Base-by-base conservation (phyloP, 2,797 vertebrate genomes). In the Nasua narica region DNA sequence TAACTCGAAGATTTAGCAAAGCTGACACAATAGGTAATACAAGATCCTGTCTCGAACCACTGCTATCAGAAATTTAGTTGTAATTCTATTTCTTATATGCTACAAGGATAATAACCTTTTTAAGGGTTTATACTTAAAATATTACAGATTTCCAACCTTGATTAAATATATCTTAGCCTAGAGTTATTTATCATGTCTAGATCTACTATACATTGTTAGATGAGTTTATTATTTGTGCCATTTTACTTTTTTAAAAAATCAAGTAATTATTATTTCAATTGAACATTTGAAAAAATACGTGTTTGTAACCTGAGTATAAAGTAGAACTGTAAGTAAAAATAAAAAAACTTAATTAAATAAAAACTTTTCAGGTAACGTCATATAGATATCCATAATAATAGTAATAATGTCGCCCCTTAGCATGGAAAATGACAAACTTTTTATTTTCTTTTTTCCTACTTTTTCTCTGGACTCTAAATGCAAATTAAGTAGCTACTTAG, bases 1-100 rank as follows among this genome's bases (percentile, higher is more conserved):
- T 99, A 98, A 99, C 99, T 91, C 99, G 99, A 98, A 99, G 99
- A 98, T 99, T 99, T 98, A 99, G 99, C 98, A 99, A 99, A 99
- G 99, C 99, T 40, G 99, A 99, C 98, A 99, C 99, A 81, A 99
- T 99, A 99, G 99, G 99, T 99, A 98, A 99, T 94, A 98, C 19
- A 46, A 37, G 60, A 72, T 92, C 87, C 58, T 6, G 43, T 94
- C 79, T 7, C 87, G 95, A 90, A 46, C 43, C 58, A 69, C 50
- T 97, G n/a, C 25, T 19, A 46, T 88, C 90, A 86, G 70, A 89
- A 52, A 87, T 56, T 84, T 81, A 70, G 5, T 58, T 62, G 58
- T 81, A 58, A 37, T 74, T 88, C 58, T 88, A 1, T 62, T 88
- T 82, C 16, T 67, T 96, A 37, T 46, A 16, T 83, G 6, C 56